These are phyloP conservation scores for Serranus cabrilla DNA, from an alignment of 2,797 vertebrate species.

Conservation along the genomic window DNA sequence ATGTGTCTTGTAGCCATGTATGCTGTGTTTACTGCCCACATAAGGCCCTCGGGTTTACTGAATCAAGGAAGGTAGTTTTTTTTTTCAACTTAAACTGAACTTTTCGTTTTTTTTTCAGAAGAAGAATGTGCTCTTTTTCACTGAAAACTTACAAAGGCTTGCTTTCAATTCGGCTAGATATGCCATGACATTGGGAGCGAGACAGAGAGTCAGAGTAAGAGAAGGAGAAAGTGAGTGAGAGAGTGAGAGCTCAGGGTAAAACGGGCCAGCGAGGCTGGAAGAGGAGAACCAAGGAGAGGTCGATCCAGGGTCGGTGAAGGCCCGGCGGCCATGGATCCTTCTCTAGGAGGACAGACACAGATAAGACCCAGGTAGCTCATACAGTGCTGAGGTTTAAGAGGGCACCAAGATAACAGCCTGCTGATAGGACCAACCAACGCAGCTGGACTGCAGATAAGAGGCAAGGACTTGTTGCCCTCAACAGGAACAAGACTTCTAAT, in stretches of 20 bases:
- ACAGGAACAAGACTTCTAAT: conserved; percentile 71
- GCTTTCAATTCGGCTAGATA: conserved; percentile 32
- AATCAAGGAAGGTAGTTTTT: not conserved
- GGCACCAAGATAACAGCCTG: conserved; percentile 81
- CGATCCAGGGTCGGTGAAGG: conserved; percentile 71
- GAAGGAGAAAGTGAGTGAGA: conserved; percentile 35
- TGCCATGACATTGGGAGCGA: conserved; percentile 59
- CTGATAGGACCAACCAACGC: conserved; percentile 79
- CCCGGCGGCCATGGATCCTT: conserved; percentile 81
- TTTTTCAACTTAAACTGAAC: not conserved
- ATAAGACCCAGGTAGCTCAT: conserved; percentile 83
- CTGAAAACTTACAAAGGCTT: conserved; percentile 8
- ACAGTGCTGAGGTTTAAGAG: conserved; percentile 77
- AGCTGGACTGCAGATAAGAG: conserved; percentile 82
- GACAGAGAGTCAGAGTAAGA: conserved; percentile 26
- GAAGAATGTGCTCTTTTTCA: not conserved
- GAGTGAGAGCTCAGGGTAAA: conserved; percentile 45
- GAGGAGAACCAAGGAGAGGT: conserved; percentile 78
- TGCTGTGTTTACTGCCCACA: conserved; percentile 1
- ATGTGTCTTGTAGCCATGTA: not conserved
- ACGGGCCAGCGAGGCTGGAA: conserved; percentile 45
- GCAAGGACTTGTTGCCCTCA: conserved; percentile 82
- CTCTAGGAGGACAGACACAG: conserved; percentile 77
- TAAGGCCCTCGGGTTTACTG: not conserved
- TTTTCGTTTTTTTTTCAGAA: not conserved